Evolutionary conservation across 2,888 invertebrate species (phyloP), one percentile per base, ranked within the genome.

Genomic region (Idaea aversata): DNA sequence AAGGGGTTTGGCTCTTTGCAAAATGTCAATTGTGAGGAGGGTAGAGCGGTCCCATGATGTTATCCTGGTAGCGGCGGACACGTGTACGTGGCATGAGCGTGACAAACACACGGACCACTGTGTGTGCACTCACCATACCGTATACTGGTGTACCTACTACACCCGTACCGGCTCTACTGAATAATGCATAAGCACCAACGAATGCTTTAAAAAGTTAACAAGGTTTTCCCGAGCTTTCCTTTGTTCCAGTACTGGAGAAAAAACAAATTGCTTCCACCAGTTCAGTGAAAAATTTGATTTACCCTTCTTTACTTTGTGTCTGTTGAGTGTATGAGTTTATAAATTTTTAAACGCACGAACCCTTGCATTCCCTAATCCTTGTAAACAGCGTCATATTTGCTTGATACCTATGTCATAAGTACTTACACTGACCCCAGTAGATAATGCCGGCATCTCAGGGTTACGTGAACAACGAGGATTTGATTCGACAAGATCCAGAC

Each of bases 161-260:
- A 58, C 25, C 58, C 69, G 76, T 78, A 81, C 81, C 77, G 77
- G 79, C 80, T 75, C 80, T 76, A 73, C 81, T 90, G 90, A 90
- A 91, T 91, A 86, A 91, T 88, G 81, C 87, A 91, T 88, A 87
- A 89, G 82, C 75, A 80, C 77, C 84, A 85, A 85, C 85, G 86
- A 88, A 89, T 88, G 87, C 86, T 90, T 91, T 90, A 89, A 90
- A 91, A 91, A 91, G 88, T 90, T 91, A 90, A 91, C 90, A 89
- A 90, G 90, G 84, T 91, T 90, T 89, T 85, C 87, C 72, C 85
- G 83, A 87, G 87, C 83, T 90, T 90, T 88, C 85, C 89, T 88
- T 90, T 91, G 88, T 89, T 88, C 86, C 84, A 84, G 82, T 84
- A 82, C 85, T 73, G 80, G 75, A 81, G 83, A 82, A 84, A 69